These are phyloP conservation scores for Riparia riparia DNA, from an alignment of 2,113 vertebrate species.

Conservation along the genomic window DNA sequence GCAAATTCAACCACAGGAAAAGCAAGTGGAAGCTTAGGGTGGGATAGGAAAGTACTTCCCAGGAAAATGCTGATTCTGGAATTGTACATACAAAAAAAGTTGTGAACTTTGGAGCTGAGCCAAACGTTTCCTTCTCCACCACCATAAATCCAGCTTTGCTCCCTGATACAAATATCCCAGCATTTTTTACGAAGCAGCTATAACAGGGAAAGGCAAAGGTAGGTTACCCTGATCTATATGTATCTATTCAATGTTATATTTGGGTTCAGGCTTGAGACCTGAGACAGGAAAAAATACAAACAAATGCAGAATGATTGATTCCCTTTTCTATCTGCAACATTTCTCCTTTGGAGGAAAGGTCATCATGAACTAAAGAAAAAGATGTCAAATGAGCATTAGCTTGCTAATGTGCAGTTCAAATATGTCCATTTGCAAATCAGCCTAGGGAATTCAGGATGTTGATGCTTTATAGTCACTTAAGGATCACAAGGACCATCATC, in stretches of 20 bases:
- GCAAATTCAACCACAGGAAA: not conserved
- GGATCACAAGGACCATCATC: not conserved
- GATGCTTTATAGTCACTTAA: not conserved
- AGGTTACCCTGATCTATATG: not conserved
- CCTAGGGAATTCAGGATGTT: not conserved
- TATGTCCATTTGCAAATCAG: not conserved
- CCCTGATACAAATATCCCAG: not conserved
- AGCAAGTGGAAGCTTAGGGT: not conserved
- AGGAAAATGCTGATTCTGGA: constrained; percentile 62
- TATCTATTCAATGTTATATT: not conserved
- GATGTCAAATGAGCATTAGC: not conserved
- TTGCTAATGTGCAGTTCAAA: constrained; percentile 21
- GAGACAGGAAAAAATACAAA: not conserved
- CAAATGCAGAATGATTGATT: not conserved
- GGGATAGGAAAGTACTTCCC: constrained; percentile 46
- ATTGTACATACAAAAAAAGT: constrained; percentile 34
- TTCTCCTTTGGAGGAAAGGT: not conserved
- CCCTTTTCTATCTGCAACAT: not conserved
- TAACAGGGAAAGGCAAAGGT: not conserved
- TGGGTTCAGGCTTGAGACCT: not conserved
- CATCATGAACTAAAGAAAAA: not conserved
- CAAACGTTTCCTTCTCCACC: not conserved
- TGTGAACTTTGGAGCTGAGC: constrained; percentile 43
- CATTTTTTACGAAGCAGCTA: not conserved
- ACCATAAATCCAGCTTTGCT: constrained; percentile 56